phyloP scores from a whole-genome alignment of 2,113 vertebrate species.

The Brachyistius frenatus region DNA sequence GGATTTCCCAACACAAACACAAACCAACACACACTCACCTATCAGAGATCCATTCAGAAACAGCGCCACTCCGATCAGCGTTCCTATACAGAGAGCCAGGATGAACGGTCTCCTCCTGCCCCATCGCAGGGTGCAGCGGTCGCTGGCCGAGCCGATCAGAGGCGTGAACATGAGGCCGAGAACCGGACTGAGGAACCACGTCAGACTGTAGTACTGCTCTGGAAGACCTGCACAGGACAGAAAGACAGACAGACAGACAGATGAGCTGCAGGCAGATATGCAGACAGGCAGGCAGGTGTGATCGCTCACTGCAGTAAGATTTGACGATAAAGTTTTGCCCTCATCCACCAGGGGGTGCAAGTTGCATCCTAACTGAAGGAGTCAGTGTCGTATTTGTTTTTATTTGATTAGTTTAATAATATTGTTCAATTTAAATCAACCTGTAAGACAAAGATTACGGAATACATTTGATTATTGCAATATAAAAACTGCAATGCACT shows the following conservation, averaged over 20 bases:
- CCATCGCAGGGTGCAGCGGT: slow-evolving; percentile 96
- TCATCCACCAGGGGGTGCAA: slow-evolving; percentile 59
- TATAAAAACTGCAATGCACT: no score
- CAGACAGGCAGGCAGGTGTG: background rate
- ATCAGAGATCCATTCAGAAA: slow-evolving; percentile 97
- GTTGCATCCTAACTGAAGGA: slow-evolving; percentile 3
- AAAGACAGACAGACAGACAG: slow-evolving; percentile 6
- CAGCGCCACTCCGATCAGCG: slow-evolving; percentile 93
- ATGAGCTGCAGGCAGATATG: background rate
- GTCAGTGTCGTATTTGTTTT: background rate
- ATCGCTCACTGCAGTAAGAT: no score
- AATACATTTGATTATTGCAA: background rate
- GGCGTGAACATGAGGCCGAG: slow-evolving; percentile 96
- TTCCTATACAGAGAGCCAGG: slow-evolving; percentile 93
- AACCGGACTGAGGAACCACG: slow-evolving; percentile 98
- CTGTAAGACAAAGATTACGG: background rate
- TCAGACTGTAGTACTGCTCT: slow-evolving; percentile 99
- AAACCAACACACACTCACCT: slow-evolving; percentile 81
- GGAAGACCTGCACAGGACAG: slow-evolving; percentile 90
- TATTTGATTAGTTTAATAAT: background rate
- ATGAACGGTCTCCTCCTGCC: slow-evolving; percentile 96
- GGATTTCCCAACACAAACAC: background rate
- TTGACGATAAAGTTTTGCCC: background rate
- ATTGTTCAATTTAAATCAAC: background rate
- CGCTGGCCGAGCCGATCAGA: slow-evolving; percentile 96